These are phyloP conservation scores for Tridacna gigas DNA, from an alignment of 2,888 invertebrate genomes.

Conservation along the genomic window DNA sequence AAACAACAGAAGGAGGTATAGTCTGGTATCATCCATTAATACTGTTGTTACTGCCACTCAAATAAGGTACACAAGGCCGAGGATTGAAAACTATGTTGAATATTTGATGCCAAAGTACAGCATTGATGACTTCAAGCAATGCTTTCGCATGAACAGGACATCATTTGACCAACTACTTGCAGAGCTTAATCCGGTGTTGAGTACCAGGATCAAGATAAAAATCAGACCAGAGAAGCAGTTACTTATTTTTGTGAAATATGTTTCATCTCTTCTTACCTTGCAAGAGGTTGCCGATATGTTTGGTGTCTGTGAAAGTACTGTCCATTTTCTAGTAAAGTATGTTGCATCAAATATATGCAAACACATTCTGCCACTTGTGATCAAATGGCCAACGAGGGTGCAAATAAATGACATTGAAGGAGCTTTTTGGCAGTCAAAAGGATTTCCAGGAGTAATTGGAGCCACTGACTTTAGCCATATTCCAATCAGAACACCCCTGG, in stretches of 20 bases:
- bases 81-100: slow-evolving; percentile 4
- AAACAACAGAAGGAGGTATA: neutral
- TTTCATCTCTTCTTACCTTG: slow-evolving; percentile 25
- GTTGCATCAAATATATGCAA: slow-evolving; percentile 5
- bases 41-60: neutral
- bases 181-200: slow-evolving; percentile 8
- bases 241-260: slow-evolving; percentile 21
- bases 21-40: neutral
- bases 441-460: slow-evolving; percentile 48
- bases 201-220: neutral
- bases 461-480: slow-evolving; percentile 44
- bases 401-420: neutral
- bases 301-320: slow-evolving; percentile 18
- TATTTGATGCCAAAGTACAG: slow-evolving; percentile 1
- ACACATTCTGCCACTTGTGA: slow-evolving; percentile 17
- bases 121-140: neutral
- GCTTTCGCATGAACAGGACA: neutral
- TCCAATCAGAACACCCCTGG: slow-evolving; percentile 25
- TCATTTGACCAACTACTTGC: slow-evolving; percentile 5
- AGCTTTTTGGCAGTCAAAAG: neutral
- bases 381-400: neutral
- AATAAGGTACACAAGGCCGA: neutral
- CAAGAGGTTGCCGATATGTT: slow-evolving; percentile 16
- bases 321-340: neutral
- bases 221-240: slow-evolving; percentile 18